Evolutionary conservation across 2,797 vertebrate species (phyloP), one percentile per base, ranked within the genome.

Genomic region (Rhinichthys osculus): DNA sequence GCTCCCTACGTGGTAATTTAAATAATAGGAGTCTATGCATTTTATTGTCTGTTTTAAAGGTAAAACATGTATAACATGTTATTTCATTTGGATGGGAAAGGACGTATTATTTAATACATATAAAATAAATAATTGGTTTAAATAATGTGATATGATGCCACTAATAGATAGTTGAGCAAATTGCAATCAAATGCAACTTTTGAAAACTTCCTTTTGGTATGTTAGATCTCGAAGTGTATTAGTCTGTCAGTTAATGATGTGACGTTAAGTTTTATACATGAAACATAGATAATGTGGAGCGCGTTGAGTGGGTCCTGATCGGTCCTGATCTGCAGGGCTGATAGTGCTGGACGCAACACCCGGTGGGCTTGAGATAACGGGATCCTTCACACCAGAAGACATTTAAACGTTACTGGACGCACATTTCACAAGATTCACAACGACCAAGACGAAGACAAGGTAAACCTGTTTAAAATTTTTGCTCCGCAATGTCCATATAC

Each of bases 331-430:
- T 82, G 82, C 16, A 71, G 82, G 44, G 33, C 30, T 54, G 89
- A 87, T 89, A 83, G 62, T 66, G 16, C 11, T 52, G 73, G 76
- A 62, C 2, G 59, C 76, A 44, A 40, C 86, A 71, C 62, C 67
- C 44, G 47, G 33, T 59, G 40, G 17, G 7, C 73, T 81, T 7
- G 17, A 87, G 89, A 90, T 90, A 90, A 88, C 77, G 16, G 27
- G n/a, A 11, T 13, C 19, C 44, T 57, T 66, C 67, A 69, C 5
- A 50, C 1, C 4, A 77, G 23, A 21, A 66, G 17, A 21, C 30
- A 76, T 47, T 40, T 59, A 52, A 70, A 71, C 30, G 52, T 30
- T 7, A 70, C 7, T 38, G 10, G 64, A 59, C 83, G 33, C 50
- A 78, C 57, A 17, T 72, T 44, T 57, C 38, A 44, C 57, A 19